Evolutionary conservation across 1,140 invertebrate species (phyloP), one percentile per base, ranked within the genome.

Genomic region (Diabrotica virgifera): DNA sequence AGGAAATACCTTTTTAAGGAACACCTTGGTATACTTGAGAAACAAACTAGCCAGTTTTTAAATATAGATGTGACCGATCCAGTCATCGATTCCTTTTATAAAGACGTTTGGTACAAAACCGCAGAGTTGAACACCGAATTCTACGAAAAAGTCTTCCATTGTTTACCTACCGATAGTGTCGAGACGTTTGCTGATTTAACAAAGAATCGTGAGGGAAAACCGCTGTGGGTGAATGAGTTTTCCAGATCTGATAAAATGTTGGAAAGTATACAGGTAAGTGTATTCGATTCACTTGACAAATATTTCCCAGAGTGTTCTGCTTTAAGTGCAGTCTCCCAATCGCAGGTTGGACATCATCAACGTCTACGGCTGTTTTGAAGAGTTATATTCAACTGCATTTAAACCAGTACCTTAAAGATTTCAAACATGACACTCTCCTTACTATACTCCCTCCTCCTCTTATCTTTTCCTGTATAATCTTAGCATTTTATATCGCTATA

Each of bases 1-100:
- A 81, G 96, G 57, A 90, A 90, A 75, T 87, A 89, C 52, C 78
- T 98, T 14, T 97, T 99, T 78, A 85, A 89, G 66, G 96, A 99
- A 80, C 96, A 98, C 82, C 83, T 99, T 37, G 83, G 83, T 10
- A 74, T 86, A 11, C 74, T 89, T 51, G 85, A 83, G 5, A 76
- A 77, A 6, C 81, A 85, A 74, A 72, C 82, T 57, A 57, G 78
- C 64, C 55, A 79, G 63, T 68, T 80, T 2, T 8, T 10, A 46
- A 77, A 83, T 5, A 72, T 88, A 14, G 82, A 86, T 68, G 78
- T 96, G 2, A 84, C 84, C 37, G 94, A 96, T 80, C 90, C 91
- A 0, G 83, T 91, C 38, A 83, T 80, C 67, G 85, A 90, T 66
- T 76, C 86, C 36, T 95, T 97, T 80, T 97, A 92, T 77, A 67